Evolutionary conservation across 2,888 invertebrate genomes (phyloP).

Genomic region (Anthophora plumipes): DNA sequence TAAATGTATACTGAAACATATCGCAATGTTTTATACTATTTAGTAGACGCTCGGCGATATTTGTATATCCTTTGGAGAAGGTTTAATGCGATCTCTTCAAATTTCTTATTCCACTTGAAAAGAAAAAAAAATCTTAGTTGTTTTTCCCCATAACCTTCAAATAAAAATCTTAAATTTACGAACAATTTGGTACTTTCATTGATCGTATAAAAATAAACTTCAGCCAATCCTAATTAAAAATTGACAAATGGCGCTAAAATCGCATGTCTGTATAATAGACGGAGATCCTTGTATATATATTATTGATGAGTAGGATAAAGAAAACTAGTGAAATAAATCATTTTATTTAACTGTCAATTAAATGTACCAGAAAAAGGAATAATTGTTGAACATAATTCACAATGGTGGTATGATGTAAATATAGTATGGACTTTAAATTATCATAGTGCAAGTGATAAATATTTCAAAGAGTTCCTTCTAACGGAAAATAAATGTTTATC

Average conservation of each 20-base stretch:
- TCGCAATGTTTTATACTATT: slow-evolving; percentile 15
- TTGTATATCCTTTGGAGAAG: too few relatives aligned
- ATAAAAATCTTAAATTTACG: background rate
- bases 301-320: background rate
- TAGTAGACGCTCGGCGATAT: background rate
- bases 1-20: slow-evolving; percentile 70
- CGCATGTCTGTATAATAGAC: background rate
- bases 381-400: background rate
- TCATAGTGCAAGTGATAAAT: slow-evolving; percentile 8
- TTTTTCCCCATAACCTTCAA: background rate
- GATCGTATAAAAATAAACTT: background rate
- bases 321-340: background rate
- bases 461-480: background rate
- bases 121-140: background rate
- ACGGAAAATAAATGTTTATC: background rate
- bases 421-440: slow-evolving; percentile 6
- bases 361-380: background rate
- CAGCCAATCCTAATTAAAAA: background rate
- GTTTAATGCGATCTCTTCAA: background rate
- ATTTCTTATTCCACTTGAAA: background rate
- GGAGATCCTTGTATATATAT: background rate
- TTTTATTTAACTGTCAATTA: background rate
- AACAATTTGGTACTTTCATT: background rate
- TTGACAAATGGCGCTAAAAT: slow-evolving; percentile 8
- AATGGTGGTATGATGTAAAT: background rate